These are phyloP conservation scores for Stegodyphus mimosarum DNA, from an alignment of 1,140 invertebrate genomes.

Conservation along the genomic window DNA sequence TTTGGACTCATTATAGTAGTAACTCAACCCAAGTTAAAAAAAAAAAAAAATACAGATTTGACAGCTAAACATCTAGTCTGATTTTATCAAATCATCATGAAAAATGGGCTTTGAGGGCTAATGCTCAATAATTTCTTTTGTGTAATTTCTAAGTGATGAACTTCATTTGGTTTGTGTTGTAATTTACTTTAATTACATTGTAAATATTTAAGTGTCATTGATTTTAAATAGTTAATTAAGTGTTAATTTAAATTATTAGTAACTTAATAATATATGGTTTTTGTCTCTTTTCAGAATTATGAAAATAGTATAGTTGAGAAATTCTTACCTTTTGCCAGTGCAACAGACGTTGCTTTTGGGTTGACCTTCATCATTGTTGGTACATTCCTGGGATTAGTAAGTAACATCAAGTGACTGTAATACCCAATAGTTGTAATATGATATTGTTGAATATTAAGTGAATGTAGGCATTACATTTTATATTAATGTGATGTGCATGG, in stretches of 20 bases:
- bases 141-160: too few relatives aligned
- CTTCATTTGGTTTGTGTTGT: background rate
- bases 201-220: background rate
- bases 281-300: slow-evolving; percentile 18
- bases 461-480: background rate
- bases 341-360: slow-evolving; percentile 41
- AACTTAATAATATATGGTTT: background rate
- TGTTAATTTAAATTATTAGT: background rate
- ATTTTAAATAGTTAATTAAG: background rate
- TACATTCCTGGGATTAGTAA: slow-evolving; percentile 38
- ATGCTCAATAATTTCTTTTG: too few relatives aligned
- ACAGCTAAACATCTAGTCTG: too few relatives aligned
- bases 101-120: too few relatives aligned
- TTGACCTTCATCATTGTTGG: slow-evolving; percentile 47
- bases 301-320: slow-evolving; percentile 45
- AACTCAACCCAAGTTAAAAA: too few relatives aligned
- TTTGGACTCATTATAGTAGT: too few relatives aligned
- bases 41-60: too few relatives aligned
- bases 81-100: too few relatives aligned
- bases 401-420: background rate
- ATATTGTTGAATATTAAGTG: background rate
- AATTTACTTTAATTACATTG: background rate
- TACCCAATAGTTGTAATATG: background rate
- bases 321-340: slow-evolving; percentile 36
- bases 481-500: background rate